phyloP scores from a whole-genome alignment of 1,140 invertebrate species.

The Parapsyche elsis region DNA sequence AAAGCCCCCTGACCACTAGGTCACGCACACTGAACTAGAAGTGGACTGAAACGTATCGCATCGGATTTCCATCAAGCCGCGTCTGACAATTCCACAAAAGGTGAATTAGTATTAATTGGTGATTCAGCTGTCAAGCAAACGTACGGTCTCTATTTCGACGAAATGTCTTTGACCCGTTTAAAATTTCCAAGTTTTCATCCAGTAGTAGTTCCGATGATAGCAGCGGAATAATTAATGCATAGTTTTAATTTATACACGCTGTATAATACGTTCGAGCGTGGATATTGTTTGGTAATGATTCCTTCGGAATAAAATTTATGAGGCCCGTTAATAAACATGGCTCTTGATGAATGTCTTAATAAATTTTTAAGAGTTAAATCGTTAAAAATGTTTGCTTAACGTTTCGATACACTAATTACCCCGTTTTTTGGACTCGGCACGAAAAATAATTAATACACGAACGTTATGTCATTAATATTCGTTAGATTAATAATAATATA shows the following conservation, averaged over 20 bases:
- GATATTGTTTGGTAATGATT: conserved; percentile 39
- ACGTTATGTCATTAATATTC: conserved; percentile 30
- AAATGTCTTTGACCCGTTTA: neutral
- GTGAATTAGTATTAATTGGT: too few species aligned
- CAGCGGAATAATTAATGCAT: conserved; percentile 16
- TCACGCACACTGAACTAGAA: conserved; percentile 11
- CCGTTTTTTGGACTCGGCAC: conserved; percentile 34
- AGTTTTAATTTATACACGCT: conserved; percentile 33
- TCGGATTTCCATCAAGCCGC: too few species aligned
- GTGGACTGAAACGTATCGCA: too few species aligned
- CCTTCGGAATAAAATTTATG: conserved; percentile 34
- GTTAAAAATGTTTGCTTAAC: conserved; percentile 51
- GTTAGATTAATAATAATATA: conserved; percentile 25
- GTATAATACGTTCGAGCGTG: conserved; percentile 29
- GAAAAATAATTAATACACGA: conserved; percentile 37
- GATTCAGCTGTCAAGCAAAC: too few species aligned
- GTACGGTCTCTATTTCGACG: neutral
- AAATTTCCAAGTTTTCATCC: neutral
- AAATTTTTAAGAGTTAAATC: conserved; percentile 46
- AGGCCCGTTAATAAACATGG: conserved; percentile 41
- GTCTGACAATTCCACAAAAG: too few species aligned
- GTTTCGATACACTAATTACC: conserved; percentile 51
- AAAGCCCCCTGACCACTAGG: neutral
- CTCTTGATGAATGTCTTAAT: conserved; percentile 43
- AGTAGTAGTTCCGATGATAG: neutral